phyloP scores from a whole-genome alignment of 1,140 invertebrate species.

The Drosophila repleta region DNA sequence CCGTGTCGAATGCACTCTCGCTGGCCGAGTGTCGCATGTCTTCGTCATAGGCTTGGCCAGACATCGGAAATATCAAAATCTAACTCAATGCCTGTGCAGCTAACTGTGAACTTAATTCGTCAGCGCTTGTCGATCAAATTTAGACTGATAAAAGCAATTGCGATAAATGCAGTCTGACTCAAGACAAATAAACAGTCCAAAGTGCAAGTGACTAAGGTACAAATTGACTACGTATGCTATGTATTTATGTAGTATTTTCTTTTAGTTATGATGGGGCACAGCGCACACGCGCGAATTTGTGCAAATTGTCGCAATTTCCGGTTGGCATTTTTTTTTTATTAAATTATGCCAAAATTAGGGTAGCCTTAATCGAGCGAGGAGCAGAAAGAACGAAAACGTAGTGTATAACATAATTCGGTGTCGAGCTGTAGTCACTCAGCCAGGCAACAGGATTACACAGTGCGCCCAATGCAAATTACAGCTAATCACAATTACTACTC shows the following conservation, averaged over 20 bases:
- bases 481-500: neutral
- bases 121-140: no score
- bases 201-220: conserved; percentile 2
- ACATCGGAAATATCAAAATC: no score
- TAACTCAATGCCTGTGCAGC: no score
- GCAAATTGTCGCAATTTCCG: neutral
- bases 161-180: neutral
- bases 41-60: neutral
- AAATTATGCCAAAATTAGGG: neutral
- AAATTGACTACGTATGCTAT: neutral
- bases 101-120: no score
- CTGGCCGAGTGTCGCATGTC: neutral
- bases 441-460: neutral
- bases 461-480: conserved; percentile 6
- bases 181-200: neutral
- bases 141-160: neutral
- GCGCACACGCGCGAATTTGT: neutral
- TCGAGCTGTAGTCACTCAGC: neutral
- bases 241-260: neutral
- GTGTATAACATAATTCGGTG: neutral
- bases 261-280: neutral
- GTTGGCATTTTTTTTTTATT: neutral
- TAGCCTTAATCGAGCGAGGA: neutral
- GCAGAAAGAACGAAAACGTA: neutral
- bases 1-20: neutral